Evolutionary conservation across 2,888 invertebrate genomes (phyloP), one percentile per base, ranked within the genome.

Genomic region (Drosophila helvetica): DNA sequence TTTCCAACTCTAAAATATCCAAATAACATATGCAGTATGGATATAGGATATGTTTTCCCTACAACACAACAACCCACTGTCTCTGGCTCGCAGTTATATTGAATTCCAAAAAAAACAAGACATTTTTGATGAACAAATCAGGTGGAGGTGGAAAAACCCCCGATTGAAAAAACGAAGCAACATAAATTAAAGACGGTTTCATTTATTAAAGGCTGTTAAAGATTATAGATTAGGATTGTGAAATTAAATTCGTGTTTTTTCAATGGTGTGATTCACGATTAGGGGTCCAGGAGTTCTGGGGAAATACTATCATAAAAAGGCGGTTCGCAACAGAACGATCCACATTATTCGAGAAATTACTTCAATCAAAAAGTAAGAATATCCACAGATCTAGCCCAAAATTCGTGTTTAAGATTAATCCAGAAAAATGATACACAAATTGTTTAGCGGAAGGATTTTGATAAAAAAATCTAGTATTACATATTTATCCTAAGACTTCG

Each of bases 191-290:
- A 66, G 33, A 61, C 46, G 53, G 50, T 54, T 54, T 53, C 48
- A 42, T 69, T 69, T 69, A 54, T 54, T 60, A 60, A 70, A 55
- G 42, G 46, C 22, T 71, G 61, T 69, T 69, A 9, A 47, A 69
- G 65, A 66, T 66, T 67, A 12, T 5, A 30, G 65, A 66, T 66
- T 66, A 50, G 56, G 65, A 66, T 66, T 66, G 65, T 66, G 65
- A 66, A 66, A 66, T 66, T 66, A 55, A 43, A 55, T 33, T 46
- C 42, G 30, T 67, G 43, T 66, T 56, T 56, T 30, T 56, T 55
- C 67, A 66, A 66, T 66, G 55, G 55, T 6, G 47, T 66, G 65
- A 66, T 66, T 66, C 65, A 55, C 48, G 67, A 66, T 66, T 66
- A 50, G 67, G 52, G 66, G 55, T 55, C 55, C 65, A 67, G 48